phyloP scores from a whole-genome alignment of 2,113 vertebrate species.

The Cygnus buccinator region DNA sequence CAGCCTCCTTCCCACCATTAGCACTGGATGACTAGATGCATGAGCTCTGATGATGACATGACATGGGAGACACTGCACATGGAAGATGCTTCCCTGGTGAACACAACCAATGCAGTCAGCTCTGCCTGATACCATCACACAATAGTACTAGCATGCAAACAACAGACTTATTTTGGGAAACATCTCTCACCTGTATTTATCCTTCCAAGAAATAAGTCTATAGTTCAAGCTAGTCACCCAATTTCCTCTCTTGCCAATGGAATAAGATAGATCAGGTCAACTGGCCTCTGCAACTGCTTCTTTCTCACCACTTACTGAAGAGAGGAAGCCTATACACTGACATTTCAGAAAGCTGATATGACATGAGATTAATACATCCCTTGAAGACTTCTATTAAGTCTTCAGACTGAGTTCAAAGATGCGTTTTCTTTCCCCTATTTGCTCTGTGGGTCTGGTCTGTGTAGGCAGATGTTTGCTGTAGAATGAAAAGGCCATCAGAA shows the following conservation, averaged over 20 bases:
- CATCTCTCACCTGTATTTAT: background rate
- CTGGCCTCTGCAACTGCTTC: background rate
- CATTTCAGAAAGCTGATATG: background rate
- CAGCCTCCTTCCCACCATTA: background rate
- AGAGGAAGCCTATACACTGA: rapidly evolving
- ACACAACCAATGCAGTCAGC: background rate
- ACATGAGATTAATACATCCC: background rate
- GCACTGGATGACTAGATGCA: background rate
- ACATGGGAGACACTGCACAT: background rate
- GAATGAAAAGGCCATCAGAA: background rate
- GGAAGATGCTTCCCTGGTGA: background rate
- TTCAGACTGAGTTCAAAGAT: background rate
- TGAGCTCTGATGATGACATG: background rate
- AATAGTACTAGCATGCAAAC: background rate
- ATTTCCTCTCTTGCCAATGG: background rate
- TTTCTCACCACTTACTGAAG: background rate
- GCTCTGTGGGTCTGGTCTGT: background rate
- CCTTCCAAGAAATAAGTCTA: background rate
- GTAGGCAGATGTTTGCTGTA: background rate
- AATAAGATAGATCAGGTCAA: background rate
- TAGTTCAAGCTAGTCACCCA: background rate
- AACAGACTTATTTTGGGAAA: background rate
- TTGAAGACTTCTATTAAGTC: background rate
- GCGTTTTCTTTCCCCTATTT: background rate
- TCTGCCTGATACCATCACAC: background rate